Percentiles rank a stretch among this genome's conserved stretches.
phyloP scores from a whole-genome alignment of 2,888 invertebrate genomes.

The Epirrhoe alternata region DNA sequence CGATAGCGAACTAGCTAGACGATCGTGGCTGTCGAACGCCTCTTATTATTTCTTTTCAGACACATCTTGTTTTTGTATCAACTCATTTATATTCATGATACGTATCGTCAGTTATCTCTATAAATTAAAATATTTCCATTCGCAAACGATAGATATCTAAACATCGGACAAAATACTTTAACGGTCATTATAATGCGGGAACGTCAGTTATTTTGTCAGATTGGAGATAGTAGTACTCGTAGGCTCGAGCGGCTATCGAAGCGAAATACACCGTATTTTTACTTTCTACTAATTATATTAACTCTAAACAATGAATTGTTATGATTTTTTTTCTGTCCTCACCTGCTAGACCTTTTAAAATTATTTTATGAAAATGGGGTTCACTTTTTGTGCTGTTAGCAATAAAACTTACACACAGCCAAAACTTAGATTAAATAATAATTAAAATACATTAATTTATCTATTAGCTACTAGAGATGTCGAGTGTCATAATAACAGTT shows the following conservation, averaged over 20 bases:
- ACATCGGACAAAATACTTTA: conserved; percentile 53
- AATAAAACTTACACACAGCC: too few species aligned
- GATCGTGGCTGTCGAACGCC: conserved; percentile 74
- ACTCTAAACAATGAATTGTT: too few species aligned
- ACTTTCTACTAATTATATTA: background rate
- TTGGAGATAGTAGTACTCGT: conserved; percentile 13
- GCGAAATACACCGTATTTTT: background rate
- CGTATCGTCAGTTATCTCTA: conserved; percentile 78
- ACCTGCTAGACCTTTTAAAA: too few species aligned
- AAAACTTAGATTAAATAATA: background rate
- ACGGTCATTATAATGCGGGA: conserved; percentile 46
- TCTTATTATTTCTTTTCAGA: conserved; percentile 81
- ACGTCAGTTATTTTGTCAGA: conserved; percentile 24
- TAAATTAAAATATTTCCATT: conserved; percentile 76
- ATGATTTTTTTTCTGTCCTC: too few species aligned
- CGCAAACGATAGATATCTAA: conserved; percentile 60
- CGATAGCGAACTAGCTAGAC: conserved; percentile 80
- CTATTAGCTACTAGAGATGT: conserved; percentile 20
- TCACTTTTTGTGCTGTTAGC: too few species aligned
- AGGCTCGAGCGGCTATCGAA: background rate
- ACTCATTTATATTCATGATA: conserved; percentile 83
- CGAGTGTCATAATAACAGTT: conserved; percentile 26
- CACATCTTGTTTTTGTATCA: conserved; percentile 81
- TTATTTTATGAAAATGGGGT: too few species aligned
- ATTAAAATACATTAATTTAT: background rate